Evolutionary conservation across 2,113 vertebrate species (phyloP).

Genomic region (Daboia siamensis): DNA sequence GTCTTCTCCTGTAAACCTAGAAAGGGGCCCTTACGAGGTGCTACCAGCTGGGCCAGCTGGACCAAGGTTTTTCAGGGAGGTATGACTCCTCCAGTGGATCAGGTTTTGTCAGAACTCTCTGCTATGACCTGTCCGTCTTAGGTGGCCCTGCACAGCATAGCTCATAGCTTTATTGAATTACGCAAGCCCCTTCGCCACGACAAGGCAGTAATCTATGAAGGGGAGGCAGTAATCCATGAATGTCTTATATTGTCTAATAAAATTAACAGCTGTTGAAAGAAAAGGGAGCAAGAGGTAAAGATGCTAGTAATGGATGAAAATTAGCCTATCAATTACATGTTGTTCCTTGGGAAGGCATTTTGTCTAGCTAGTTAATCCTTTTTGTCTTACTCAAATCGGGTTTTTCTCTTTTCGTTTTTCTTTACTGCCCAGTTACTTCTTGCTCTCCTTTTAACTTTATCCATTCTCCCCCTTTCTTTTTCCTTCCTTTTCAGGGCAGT

Average conservation of each 20-base stretch:
- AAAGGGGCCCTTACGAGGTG: too few relatives aligned
- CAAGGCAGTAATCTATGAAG: too few relatives aligned
- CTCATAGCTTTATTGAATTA: too few relatives aligned
- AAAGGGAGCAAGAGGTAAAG: neutral
- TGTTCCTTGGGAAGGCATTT: neutral
- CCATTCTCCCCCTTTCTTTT: neutral
- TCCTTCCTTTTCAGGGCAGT: neutral
- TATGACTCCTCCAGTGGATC: too few relatives aligned
- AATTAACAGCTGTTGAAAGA: neutral
- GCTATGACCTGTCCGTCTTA: too few relatives aligned
- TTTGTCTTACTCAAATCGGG: neutral
- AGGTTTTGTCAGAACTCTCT: too few relatives aligned
- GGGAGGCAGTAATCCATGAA: too few relatives aligned
- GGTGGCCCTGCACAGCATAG: too few relatives aligned
- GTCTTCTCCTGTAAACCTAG: too few relatives aligned
- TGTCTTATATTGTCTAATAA: neutral
- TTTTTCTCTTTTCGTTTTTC: neutral
- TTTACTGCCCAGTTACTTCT: neutral
- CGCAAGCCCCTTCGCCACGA: too few relatives aligned
- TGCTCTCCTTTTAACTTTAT: neutral
- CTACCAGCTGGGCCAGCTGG: too few relatives aligned
- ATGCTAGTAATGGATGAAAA: neutral
- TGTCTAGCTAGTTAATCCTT: neutral
- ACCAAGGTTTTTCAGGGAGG: too few relatives aligned
- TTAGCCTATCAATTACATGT: neutral